Evolutionary conservation across 1,140 invertebrate genomes (phyloP), one percentile per base, ranked within the genome.

Genomic region (Drosophila neocordata): DNA sequence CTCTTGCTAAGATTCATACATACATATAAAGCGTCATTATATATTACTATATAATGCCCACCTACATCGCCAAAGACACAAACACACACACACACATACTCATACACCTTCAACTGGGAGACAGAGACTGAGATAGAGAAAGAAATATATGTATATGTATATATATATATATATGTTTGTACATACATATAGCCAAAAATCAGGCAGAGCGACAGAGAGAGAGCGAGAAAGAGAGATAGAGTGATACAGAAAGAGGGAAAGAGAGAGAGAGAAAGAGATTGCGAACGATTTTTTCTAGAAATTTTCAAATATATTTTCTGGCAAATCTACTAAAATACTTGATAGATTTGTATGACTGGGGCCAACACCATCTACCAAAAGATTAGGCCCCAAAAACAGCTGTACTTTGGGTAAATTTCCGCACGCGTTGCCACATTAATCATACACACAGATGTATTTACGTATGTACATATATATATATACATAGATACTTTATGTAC

Each of bases 281-380:
- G 65, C 44, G 68, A 48, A 37, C 55, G 35, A 59, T 76, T 76
- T 78, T 57, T 87, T 87, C 82, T 87, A 87, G 83, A 87, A 85
- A 88, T 82, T 77, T 69, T 81, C 24, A 69, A 81, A 82, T 69
- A 73, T 83, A 73, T 83, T 69, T 76, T 71, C 27, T 52, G 35
- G 31, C 41, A 37, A 48, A 55, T 64, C 51, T 37, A 55, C 53
- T 64, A 48, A 48, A 48, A 48, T 48, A 48, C 61, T 73, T 84
- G 66, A 80, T 87, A 84, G 64, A 65, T 65, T 69, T 83, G 58
- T 27, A 57, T 64, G 51, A 68, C 70, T 64, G 65, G 38, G 53
- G 53, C 27, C 12, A 52, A 20, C 20, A 52, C 48, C 48, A 34
- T 34, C 22, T 20, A 48, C 62, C 58, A 69, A 60, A 62, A 70